Evolutionary conservation across 1,140 invertebrate genomes (phyloP).

Genomic region (Muscidifurax raptorellus): DNA sequence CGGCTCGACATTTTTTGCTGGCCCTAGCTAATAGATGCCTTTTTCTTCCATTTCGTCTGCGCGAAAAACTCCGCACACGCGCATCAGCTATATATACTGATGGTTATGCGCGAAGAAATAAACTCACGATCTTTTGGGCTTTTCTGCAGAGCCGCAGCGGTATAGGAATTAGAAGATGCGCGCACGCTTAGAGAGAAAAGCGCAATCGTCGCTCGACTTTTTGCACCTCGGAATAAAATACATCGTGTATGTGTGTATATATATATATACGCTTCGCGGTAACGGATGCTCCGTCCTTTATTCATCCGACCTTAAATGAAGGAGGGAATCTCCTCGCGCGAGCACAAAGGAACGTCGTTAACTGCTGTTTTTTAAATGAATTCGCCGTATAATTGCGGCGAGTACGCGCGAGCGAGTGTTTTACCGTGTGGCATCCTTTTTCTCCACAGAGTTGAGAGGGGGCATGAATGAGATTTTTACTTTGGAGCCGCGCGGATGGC

Average conservation of each 20-base stretch:
- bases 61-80: neutral
- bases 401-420: neutral
- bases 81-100: no score
- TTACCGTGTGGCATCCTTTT: neutral
- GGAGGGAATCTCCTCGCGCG: neutral
- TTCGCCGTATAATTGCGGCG: conserved; percentile 22
- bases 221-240: conserved; percentile 18
- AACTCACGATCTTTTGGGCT: neutral
- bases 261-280: conserved; percentile 22
- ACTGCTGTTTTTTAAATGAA: conserved; percentile 24
- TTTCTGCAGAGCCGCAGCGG: neutral
- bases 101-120: no score
- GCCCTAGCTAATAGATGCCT: neutral
- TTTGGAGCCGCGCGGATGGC: neutral
- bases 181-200: conserved; percentile 2
- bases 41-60: neutral
- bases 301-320: conserved; percentile 27
- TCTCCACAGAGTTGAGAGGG: neutral
- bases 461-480: neutral
- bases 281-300: conserved; percentile 5
- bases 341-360: conserved; percentile 22
- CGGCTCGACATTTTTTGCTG: neutral
- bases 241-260: no score
- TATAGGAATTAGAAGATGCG: neutral
- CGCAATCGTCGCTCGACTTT: neutral